These are phyloP conservation scores for Telmatochromis sp. DNA, from an alignment of 2,113 vertebrate species.

Conservation along the genomic window DNA sequence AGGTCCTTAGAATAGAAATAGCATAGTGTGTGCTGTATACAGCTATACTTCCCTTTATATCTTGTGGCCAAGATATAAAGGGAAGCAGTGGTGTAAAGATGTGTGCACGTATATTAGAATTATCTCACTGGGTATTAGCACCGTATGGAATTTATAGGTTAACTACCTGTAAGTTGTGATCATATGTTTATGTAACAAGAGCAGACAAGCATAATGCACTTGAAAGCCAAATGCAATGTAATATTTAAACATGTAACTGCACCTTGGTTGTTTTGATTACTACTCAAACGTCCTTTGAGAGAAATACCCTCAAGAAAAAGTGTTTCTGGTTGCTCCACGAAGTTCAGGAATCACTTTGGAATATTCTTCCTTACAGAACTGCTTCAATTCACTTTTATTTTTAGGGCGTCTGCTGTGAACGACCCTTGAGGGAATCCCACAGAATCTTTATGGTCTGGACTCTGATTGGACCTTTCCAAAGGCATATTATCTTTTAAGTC, in stretches of 20 bases:
- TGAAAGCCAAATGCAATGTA: not conserved
- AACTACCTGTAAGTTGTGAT: not conserved
- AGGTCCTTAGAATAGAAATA: not conserved
- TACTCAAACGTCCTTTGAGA: not conserved
- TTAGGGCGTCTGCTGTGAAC: not conserved
- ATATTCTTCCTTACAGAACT: not conserved
- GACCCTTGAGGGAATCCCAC: not conserved
- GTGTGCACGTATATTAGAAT: not conserved
- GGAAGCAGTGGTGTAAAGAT: not conserved
- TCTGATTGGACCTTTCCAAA: not conserved
- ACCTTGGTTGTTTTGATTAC: not conserved
- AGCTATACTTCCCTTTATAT: not conserved
- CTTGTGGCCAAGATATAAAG: not conserved
- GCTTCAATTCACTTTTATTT: not conserved
- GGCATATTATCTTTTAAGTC: not conserved
- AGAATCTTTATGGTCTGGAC: not conserved
- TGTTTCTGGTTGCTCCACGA: not conserved
- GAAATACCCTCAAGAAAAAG: not conserved
- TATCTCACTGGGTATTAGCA: not conserved
- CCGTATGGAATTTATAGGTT: not conserved
- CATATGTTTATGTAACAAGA: not conserved
- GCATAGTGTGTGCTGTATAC: not conserved
- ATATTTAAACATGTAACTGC: not conserved
- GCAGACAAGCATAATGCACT: not conserved
- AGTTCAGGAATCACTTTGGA: not conserved